Evolutionary conservation across 2,888 invertebrate genomes (phyloP).

Genomic region (Scaeva pyrastri): DNA sequence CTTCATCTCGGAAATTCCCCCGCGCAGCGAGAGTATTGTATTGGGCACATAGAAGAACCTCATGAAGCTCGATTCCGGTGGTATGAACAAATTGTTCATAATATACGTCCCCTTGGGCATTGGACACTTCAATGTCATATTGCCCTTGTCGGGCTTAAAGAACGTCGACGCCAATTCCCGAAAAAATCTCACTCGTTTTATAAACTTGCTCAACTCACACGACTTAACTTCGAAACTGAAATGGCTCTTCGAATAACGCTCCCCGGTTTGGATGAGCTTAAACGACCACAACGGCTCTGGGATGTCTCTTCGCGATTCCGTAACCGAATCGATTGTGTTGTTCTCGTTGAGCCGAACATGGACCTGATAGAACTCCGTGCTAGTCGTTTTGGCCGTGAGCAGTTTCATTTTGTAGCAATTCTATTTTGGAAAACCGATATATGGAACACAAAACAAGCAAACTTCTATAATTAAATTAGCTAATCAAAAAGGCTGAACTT

Average conservation of each 20-base stretch:
- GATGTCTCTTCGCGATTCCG: conserved; percentile 42
- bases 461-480: not conserved
- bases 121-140: conserved; percentile 80
- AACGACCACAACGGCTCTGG: conserved; percentile 79
- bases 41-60: conserved; percentile 80
- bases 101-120: conserved; percentile 78
- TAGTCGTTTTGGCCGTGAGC: conserved; percentile 69
- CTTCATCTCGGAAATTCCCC: conserved; percentile 76
- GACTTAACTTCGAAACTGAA: conserved; percentile 78
- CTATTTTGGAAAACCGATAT: conserved; percentile 60
- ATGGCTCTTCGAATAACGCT: conserved; percentile 70
- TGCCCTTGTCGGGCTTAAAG: conserved; percentile 77
- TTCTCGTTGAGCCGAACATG: conserved; percentile 77
- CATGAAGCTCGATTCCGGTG: conserved; percentile 78
- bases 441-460: not conserved
- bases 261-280: conserved; percentile 75
- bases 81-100: conserved; percentile 78
- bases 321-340: conserved; percentile 78
- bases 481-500: not conserved
- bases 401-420: conserved; percentile 79
- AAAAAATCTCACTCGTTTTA: conserved; percentile 78
- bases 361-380: conserved; percentile 78
- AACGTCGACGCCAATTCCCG: conserved; percentile 78
- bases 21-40: conserved; percentile 77
- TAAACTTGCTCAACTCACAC: conserved; percentile 79